These are phyloP conservation scores for Parnassius orleans DNA, from an alignment of 2,888 invertebrate species.

Conservation along the genomic window DNA sequence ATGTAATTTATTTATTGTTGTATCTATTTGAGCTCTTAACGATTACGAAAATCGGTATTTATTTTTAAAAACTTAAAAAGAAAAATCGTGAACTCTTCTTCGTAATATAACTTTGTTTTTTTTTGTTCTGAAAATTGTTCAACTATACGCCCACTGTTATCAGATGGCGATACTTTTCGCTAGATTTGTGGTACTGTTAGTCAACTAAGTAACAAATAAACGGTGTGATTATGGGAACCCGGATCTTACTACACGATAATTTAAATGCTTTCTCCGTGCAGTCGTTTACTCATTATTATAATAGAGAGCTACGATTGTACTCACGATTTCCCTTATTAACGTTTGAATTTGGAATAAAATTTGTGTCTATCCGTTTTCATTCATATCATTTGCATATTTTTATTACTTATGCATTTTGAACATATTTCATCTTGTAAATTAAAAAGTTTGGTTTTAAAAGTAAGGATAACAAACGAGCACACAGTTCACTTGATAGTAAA, in stretches of 20 bases:
- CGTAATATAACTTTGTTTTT: conserved; percentile 79
- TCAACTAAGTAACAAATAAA: conserved; percentile 75
- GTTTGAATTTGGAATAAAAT: too few species aligned
- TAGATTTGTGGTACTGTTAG: conserved; percentile 64
- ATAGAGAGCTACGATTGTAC: not conserved
- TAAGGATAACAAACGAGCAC: too few species aligned
- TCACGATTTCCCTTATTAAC: not conserved
- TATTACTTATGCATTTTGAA: too few species aligned
- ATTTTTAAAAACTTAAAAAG: too few species aligned
- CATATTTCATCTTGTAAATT: too few species aligned
- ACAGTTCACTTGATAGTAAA: too few species aligned
- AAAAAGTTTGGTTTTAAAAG: too few species aligned
- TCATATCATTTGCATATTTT: too few species aligned
- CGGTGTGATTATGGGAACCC: conserved; percentile 72
- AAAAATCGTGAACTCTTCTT: conserved; percentile 33
- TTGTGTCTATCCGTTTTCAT: too few species aligned
- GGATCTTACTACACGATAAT: conserved; percentile 77
- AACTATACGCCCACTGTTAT: conserved; percentile 65
- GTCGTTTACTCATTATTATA: not conserved
- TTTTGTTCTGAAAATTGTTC: conserved; percentile 79
- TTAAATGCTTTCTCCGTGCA: conserved; percentile 63
- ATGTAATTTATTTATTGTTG: conserved; percentile 7
- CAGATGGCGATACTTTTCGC: conserved; percentile 76
- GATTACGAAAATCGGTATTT: conserved; percentile 34
- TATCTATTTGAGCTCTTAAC: conserved; percentile 18